Evolutionary conservation across 1,140 invertebrate genomes (phyloP).

Genomic region (Drosophila sp.): DNA sequence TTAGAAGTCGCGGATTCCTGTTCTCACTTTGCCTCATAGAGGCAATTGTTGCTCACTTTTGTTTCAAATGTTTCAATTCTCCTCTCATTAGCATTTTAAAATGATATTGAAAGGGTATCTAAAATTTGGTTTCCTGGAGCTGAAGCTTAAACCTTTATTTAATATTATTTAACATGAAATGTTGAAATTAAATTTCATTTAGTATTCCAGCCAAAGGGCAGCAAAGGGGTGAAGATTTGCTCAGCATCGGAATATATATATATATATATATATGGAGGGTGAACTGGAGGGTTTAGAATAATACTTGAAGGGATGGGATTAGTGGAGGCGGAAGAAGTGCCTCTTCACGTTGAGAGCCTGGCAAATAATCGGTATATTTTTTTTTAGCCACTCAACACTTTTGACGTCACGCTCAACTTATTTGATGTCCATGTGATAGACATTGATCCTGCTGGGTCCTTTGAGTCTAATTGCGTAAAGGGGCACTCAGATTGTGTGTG

Average conservation of each 20-base stretch:
- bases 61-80: too few species aligned
- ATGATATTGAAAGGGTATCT: background rate
- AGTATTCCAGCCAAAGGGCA: constrained; percentile 21
- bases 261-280: too few species aligned
- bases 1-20: too few species aligned
- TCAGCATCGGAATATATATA: background rate
- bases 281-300: background rate
- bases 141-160: background rate
- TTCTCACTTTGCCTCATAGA: too few species aligned
- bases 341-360: constrained; percentile 21
- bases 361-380: constrained; percentile 29
- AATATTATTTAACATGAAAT: constrained; percentile 53
- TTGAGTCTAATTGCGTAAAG: constrained; percentile 58
- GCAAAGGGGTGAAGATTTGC: background rate
- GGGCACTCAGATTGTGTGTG: constrained; percentile 38
- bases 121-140: background rate
- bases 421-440: constrained; percentile 28
- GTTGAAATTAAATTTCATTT: constrained; percentile 73
- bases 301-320: background rate
- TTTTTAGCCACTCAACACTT: constrained; percentile 32
- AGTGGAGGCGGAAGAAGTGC: background rate
- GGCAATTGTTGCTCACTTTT: too few species aligned
- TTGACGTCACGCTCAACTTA: constrained; percentile 27
- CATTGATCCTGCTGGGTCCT: constrained; percentile 23
- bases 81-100: too few species aligned